phyloP scores from a whole-genome alignment of 1,140 invertebrate species.

The Trinorchestia longiramus region DNA sequence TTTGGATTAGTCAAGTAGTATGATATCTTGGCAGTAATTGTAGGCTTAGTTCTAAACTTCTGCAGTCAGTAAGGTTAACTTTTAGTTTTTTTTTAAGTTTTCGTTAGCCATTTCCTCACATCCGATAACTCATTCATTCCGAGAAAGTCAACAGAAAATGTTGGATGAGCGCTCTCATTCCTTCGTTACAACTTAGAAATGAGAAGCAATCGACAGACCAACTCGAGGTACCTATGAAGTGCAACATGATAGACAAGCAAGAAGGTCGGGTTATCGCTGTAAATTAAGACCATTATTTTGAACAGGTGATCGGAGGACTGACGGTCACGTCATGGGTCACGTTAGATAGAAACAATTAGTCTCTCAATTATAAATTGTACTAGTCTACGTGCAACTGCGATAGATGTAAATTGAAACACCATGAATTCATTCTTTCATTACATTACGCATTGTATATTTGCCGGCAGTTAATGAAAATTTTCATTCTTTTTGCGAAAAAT shows the following conservation, averaged over 20 bases:
- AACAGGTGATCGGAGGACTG: too few relatives aligned
- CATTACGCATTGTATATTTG: too few relatives aligned
- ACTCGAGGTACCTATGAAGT: background rate
- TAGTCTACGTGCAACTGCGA: too few relatives aligned
- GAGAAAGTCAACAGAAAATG: background rate
- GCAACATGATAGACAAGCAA: background rate
- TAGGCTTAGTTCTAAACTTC: background rate
- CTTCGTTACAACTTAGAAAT: background rate
- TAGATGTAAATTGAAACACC: too few relatives aligned
- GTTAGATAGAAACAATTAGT: too few relatives aligned
- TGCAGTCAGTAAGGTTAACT: background rate
- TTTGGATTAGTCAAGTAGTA: background rate
- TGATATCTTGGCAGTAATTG: background rate
- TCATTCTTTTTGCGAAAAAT: too few relatives aligned
- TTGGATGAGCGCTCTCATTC: background rate
- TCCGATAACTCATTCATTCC: background rate
- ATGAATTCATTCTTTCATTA: too few relatives aligned
- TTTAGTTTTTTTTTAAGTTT: background rate
- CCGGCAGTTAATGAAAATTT: too few relatives aligned
- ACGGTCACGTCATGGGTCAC: too few relatives aligned
- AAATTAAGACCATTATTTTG: too few relatives aligned
- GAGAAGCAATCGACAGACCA: background rate
- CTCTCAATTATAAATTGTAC: too few relatives aligned
- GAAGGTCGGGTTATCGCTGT: background rate
- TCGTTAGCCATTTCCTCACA: background rate